Evolutionary conservation across 2,888 invertebrate species (phyloP).

Genomic region (Itoplectis maculator): DNA sequence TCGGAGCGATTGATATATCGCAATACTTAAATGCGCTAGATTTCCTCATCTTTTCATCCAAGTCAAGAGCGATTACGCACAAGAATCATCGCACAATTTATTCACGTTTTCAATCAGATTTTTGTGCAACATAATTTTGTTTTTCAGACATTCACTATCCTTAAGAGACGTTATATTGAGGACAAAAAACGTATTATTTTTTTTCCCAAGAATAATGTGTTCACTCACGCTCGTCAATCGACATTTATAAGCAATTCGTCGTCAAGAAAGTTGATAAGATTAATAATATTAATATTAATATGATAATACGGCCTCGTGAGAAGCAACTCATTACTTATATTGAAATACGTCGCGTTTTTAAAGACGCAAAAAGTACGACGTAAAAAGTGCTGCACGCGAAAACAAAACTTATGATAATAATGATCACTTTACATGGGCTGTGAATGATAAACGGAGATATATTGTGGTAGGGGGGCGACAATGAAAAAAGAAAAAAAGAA

Average conservation of each 20-base stretch:
- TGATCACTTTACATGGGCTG: slow-evolving; percentile 67
- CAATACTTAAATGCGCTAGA: slow-evolving; percentile 9
- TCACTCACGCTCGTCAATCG: slow-evolving; percentile 54
- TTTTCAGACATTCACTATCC: neutral
- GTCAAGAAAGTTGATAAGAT: slow-evolving; percentile 43
- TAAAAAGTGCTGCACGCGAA: slow-evolving; percentile 49
- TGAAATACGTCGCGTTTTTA: slow-evolving; percentile 6
- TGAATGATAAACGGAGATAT: slow-evolving; percentile 60
- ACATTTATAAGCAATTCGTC: slow-evolving; percentile 44
- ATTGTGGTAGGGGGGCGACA: slow-evolving; percentile 25
- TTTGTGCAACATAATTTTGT: neutral
- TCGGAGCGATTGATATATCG: slow-evolving; percentile 3
- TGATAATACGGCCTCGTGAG: slow-evolving; percentile 48
- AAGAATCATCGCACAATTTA: slow-evolving; percentile 10
- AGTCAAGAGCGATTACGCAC: slow-evolving; percentile 15
- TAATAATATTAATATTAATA: slow-evolving; percentile 38
- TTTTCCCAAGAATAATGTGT: slow-evolving; percentile 54
- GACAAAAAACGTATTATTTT: slow-evolving; percentile 22
- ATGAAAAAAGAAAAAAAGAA: slow-evolving; percentile 25
- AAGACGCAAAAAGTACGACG: slow-evolving; percentile 13
- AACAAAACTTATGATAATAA: slow-evolving; percentile 53
- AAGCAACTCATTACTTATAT: slow-evolving; percentile 33
- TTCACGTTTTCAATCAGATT: neutral
- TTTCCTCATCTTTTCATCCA: slow-evolving; percentile 5
- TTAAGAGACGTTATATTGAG: slow-evolving; percentile 2